phyloP scores from a whole-genome alignment of 2,113 vertebrate genomes.

The Asarcornis scutulata region DNA sequence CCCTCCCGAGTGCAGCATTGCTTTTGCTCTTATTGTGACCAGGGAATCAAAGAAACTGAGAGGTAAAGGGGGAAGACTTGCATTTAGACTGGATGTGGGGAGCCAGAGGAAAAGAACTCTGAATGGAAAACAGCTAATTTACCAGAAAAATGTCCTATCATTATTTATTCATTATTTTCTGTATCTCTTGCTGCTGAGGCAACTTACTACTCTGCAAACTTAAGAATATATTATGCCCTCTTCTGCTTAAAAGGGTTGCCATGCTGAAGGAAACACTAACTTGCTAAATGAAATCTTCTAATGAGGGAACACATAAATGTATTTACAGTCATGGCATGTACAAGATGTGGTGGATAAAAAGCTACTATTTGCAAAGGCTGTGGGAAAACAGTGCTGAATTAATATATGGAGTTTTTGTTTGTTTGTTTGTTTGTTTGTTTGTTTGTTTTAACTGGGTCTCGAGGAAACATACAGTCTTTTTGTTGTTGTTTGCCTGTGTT shows the following conservation, averaged over 20 bases:
- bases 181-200: accelerated
- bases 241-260: not conserved
- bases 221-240: accelerated
- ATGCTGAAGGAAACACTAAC: not conserved
- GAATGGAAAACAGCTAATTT: not conserved
- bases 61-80: not conserved
- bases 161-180: not conserved
- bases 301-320: accelerated
- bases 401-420: not conserved
- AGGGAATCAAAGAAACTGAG: accelerated
- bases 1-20: accelerated
- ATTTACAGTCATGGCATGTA: accelerated
- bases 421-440: not conserved
- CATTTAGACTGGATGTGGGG: not conserved
- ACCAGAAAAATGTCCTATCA: accelerated
- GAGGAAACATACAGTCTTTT: not conserved
- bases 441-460: not conserved
- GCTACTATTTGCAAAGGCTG: not conserved
- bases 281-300: not conserved
- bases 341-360: accelerated
- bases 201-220: not conserved
- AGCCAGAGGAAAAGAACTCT: not conserved
- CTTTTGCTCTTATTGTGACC: not conserved
- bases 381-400: not conserved
- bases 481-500: too few species aligned